phyloP scores from a whole-genome alignment of 2,888 invertebrate genomes.

The Abrostola triplasia region DNA sequence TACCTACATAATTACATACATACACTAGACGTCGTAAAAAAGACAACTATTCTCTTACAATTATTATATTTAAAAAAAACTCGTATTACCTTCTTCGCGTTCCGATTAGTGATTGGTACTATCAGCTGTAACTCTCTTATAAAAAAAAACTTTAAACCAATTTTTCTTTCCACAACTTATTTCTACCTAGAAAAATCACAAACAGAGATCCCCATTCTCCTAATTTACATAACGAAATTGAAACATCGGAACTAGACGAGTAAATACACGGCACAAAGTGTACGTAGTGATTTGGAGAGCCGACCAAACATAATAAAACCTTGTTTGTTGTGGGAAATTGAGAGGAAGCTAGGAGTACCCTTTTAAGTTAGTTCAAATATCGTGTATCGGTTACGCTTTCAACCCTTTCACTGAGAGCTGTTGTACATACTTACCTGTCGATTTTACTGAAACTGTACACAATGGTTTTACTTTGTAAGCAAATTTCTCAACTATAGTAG shows the following conservation, averaged over 20 bases:
- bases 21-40: too few species aligned
- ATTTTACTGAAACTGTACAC: too few species aligned
- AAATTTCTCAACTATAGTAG: too few species aligned
- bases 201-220: not conserved
- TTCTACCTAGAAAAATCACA: not conserved
- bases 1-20: too few species aligned
- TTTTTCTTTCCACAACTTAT: too few species aligned
- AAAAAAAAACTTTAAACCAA: too few species aligned
- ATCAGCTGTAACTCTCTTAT: too few species aligned
- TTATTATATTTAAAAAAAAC: too few species aligned
- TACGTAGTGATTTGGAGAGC: slow-evolving; percentile 30
- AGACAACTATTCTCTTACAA: too few species aligned
- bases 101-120: too few species aligned
- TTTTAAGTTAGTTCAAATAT: slow-evolving; percentile 56
- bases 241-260: slow-evolving; percentile 16
- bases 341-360: slow-evolving; percentile 46
- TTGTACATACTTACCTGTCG: not conserved
- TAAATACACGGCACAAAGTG: slow-evolving; percentile 26
- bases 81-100: too few species aligned
- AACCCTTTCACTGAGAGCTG: slow-evolving; percentile 33
- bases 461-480: too few species aligned
- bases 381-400: slow-evolving; percentile 52
- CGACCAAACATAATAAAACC: slow-evolving; percentile 49
- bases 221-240: slow-evolving; percentile 10
- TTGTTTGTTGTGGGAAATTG: slow-evolving; percentile 52